Base-by-base conservation (phyloP, 1,140 invertebrate species). In the Cyclina sinensis region DNA sequence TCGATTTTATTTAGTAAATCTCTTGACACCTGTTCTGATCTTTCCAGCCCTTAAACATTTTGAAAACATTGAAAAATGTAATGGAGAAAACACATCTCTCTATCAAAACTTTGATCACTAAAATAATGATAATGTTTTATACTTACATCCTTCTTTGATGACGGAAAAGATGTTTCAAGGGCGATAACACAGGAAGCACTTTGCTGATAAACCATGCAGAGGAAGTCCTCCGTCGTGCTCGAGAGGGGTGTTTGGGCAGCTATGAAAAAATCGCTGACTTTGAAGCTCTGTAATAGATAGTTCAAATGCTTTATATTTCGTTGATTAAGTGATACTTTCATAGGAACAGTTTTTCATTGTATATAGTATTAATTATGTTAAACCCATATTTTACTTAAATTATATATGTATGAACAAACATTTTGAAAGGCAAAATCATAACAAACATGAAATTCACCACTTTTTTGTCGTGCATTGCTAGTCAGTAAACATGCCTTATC, bases 181-280 rank as follows among this genome's bases (percentile, higher is more conserved):
- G 57, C 57, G 27, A 80, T 30, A 9, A 80, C 46, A 80, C 76
- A 80, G 16, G 76, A 16, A 30, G 24, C 14, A 30, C 57, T 35
- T 12, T 80, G 37, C 30, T 80, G 46, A 37, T 54, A 59, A n/a
- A 48, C 35, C 39, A 80, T 51, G 32, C 46, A 24, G 37, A 80
- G 48, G 37, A 80, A 80, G 48, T 51, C 39, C 32, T 37, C 76
- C 7, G 30, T 30, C 21, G 76, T 80, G 3, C 76, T n/a, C 16
- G 76, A 21, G 5, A 80, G 76, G 14, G 76, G 76, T 27, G 76
- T 32, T n/a, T 80, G 76, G 24, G 76, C 76, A 21, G 51, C 76
- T 21, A 80, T 80, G 30, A 46, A 80, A 3, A 24, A 14, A 32
- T 57, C n/a, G 24, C 57, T 80, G 46, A 37, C 57, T 30, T 59